These are phyloP conservation scores for Pandion haliaetus DNA, from an alignment of 2,113 vertebrate species.

Conservation along the genomic window DNA sequence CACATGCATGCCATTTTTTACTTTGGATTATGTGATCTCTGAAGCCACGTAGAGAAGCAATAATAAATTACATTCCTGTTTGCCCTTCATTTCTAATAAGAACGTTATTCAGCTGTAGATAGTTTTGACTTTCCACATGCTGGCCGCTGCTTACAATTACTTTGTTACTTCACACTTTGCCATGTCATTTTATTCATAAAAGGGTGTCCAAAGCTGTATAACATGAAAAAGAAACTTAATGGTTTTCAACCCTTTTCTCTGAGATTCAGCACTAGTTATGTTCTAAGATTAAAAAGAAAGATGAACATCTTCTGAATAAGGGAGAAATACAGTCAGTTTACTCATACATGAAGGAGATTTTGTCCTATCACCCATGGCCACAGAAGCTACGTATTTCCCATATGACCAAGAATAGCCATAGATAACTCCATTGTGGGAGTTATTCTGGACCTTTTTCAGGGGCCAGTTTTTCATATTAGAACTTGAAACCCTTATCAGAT, in stretches of 20 bases:
- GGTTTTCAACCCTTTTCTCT: not conserved
- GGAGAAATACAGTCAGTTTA: not conserved
- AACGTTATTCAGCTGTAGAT: not conserved
- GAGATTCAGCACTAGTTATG: not conserved
- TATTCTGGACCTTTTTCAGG: not conserved
- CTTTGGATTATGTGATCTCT: constrained; percentile 37
- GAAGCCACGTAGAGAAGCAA: constrained; percentile 23
- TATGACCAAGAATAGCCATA: not conserved
- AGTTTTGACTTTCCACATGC: constrained; percentile 26
- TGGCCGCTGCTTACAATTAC: not conserved
- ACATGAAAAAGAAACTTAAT: not conserved
- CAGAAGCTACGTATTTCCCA: not conserved
- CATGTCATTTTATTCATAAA: not conserved
- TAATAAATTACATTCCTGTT: constrained; percentile 36
- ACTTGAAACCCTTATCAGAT: not conserved
- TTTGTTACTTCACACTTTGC: constrained; percentile 15
- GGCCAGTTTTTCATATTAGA: too few relatives aligned
- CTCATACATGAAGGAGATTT: not conserved
- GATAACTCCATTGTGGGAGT: not conserved
- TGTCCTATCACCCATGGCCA: not conserved
- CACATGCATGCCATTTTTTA: constrained; percentile 38
- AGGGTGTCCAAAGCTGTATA: not conserved
- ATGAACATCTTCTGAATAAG: not conserved
- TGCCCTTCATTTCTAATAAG: constrained; percentile 41
- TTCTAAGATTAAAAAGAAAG: not conserved